Base-by-base conservation (phyloP, 2,797 vertebrate species). In the Galagoides demidoff region DNA sequence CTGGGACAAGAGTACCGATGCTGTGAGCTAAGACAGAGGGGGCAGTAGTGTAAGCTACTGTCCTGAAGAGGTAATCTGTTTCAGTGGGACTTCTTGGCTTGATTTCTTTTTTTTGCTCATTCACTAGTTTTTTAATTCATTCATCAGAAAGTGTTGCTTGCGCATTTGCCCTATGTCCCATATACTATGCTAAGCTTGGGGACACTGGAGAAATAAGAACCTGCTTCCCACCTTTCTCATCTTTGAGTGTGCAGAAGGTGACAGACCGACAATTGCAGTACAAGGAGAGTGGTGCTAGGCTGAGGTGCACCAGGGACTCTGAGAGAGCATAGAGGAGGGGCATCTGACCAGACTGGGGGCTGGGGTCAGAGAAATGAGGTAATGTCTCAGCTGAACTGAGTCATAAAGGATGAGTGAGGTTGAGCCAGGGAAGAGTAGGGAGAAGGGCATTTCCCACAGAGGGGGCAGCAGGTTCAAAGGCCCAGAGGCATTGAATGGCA, bases 381-480 rank as follows among this genome's bases (percentile, higher is more conserved):
- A 97, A 97, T 94, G 97, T 97, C 97, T 97, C 89, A 77, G 86
- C 63, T 70, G 93, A 91, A 92, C 92, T 96, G 97, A 97, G 94
- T 97, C 96, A 97, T 95, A 94, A 90, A 89, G 84, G 93, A 87
- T 78, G 84, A 71, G 76, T 39, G 52, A 94, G 49, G 83, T 83
- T 87, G 94, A 96, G 76, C 95, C 85, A 64, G 90, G 95, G 64
- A 89, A 13, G 89, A 81, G 84, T 23, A 70, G 63, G 37, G 85
- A 89, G 86, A 97, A 97, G 96, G 97, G 20, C 94, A 66, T 92
- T 95, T 87, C 91, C 25, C 59, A 34, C 22, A 17, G 82, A 89
- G 19, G 66, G 84, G 89, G 57, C 79, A 70, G 85, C 84, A 97
- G 92, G 96, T 96, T 97, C 97, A 97, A 97, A 97, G 97, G 96